Evolutionary conservation across 2,888 invertebrate species (phyloP), one percentile per base, ranked within the genome.

Genomic region (Leptopterna dolabrata): DNA sequence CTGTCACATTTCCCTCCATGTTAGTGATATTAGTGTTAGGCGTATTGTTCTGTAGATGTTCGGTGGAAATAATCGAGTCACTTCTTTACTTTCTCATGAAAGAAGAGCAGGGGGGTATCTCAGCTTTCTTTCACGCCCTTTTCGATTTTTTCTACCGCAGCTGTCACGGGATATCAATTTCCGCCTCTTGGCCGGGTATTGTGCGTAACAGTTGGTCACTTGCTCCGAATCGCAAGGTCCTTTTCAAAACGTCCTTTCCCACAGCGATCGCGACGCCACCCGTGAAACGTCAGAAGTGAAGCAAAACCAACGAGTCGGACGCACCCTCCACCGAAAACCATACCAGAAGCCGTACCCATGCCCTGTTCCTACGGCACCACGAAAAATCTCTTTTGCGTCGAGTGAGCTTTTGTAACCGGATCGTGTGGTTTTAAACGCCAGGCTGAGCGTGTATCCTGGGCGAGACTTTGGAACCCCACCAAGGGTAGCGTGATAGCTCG

Each of bases 381-480:
- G 81, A 81, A 81, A 81, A 81, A 81, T 81, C 81, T 55, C 81
- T 81, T 81, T 81, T 81, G 81, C 47, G 81, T 55, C 81, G 81
- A 81, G 81, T 81, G 81, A 81, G 81, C 81, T 27, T 81, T 81
- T 81, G 81, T 81, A 81, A 81, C 81, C 81, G 81, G 81, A 81
- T 81, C 81, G 81, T 81, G 81, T 81, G 81, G 81, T 81, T 81
- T 81, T 81, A 81, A 81, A 51, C 47, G 81, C 55, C 81, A 81
- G 55, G 30, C 51, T 81, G 81, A 81, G 81, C 81, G 81, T 81
- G 81, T 81, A 81, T 81, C 81, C 81, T 24, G 81, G 51, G 29
- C 24, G 4, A n/a, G n/a, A 11, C 51, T 81, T 29, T 0, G 14
- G 16, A 47, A 27, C n/a, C 6, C 47, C 30, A 51, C 19, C 27